Base-by-base conservation (phyloP, 2,113 vertebrate genomes). In the Seriola aureovittata region DNA sequence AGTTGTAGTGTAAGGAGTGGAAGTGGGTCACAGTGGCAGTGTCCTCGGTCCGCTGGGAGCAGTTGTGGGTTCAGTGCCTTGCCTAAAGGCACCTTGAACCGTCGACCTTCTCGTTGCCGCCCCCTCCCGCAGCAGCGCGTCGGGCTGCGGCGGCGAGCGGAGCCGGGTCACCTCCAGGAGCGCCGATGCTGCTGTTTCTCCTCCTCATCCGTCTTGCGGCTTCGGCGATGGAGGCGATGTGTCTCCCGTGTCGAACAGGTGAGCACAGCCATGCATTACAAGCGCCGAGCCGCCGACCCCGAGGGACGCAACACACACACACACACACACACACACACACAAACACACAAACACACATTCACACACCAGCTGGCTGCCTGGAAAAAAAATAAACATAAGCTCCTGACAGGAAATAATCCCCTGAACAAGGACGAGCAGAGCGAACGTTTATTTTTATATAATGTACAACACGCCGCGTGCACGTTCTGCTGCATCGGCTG, bases 141-240 rank as follows among this genome's bases (percentile, higher is more conserved):
- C 11, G 4, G n/a, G 29, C 58, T 14, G 9, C n/a, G 64, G 79
- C 38, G 42, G 9, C 36, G 63, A 65, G 60, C 57, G 8, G 66
- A 91, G 89, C 88, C 85, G 85, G 92, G 93, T 95, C 93, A 95
- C 94, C 93, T 94, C 92, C 88, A 93, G 88, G 82, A 91, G 67
- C 85, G 92, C 86, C 92, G 78, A 91, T 85, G 89, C 75, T 85
- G 85, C 89, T 64, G 64, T 92, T 93, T 92, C 73, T 79, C 52
- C 85, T 77, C 76, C 89, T 91, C 94, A 94, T 95, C 82, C 36
- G 88, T 95, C 93, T 93, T 93, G 59, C 63, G 48, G 88, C 81
- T 73, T 40, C 71, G 21, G 78, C 81, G 60, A 85, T 48, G 71
- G 89, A 89, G 87, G 86, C 88, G 42, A 91, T 91, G 90, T 40